Conservation (phyloP, 2,888 invertebrate genomes). For the Drosophila anceps region DNA sequence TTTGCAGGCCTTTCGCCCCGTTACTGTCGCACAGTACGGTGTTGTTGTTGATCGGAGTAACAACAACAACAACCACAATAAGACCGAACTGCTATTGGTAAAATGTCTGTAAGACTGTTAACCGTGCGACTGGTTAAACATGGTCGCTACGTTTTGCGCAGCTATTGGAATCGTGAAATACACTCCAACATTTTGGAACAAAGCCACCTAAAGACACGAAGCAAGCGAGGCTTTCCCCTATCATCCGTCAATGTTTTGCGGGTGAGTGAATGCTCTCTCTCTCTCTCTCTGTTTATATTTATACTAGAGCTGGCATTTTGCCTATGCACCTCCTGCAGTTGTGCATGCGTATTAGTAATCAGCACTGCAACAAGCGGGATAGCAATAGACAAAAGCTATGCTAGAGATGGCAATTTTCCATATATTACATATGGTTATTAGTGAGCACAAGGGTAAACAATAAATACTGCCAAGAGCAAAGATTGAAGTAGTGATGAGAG, state of each 20-base stretch:
- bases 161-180: conserved; percentile 86
- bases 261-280: conserved; percentile 67
- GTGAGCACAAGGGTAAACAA: neutral
- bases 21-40: neutral
- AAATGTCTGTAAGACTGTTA: conserved; percentile 87
- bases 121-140: conserved; percentile 87
- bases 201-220: conserved; percentile 79
- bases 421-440: neutral
- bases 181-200: conserved; percentile 86
- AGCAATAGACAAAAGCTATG: neutral
- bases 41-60: conserved; percentile 24
- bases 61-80: conserved; percentile 17
- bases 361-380: neutral
- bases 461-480: neutral
- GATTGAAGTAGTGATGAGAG: neutral
- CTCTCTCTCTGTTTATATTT: conserved; percentile 53
- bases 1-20: neutral
- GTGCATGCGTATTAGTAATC: neutral
- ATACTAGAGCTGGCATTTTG: conserved; percentile 7
- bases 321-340: neutral
- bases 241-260: conserved; percentile 73
- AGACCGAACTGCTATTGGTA: conserved; percentile 31
- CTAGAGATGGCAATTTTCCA: neutral
- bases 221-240: conserved; percentile 79
- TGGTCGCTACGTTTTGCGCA: conserved; percentile 87